Evolutionary conservation across 2,797 vertebrate genomes (phyloP), one percentile per base, ranked within the genome.

Genomic region (Pygocentrus nattereri): DNA sequence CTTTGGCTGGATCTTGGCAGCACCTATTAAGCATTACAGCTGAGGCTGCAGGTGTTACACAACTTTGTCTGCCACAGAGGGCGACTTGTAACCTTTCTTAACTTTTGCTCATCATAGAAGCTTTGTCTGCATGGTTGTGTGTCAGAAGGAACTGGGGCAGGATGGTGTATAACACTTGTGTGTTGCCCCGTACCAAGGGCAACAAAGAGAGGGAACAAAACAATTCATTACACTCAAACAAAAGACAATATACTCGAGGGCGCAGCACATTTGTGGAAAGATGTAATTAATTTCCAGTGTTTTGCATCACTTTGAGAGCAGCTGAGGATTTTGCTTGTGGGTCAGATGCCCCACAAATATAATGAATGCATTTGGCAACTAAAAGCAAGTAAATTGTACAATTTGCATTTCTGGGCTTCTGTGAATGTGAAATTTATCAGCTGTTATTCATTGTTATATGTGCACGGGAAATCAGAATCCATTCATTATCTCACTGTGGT

Each of bases 231-330:
- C 76, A 30, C 65, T 30, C 52, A 19, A 79, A 82, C 71, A 70
- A 78, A 84, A 76, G 56, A 79, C 52, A 82, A 80, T 74, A 74
- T 56, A 78, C 30, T 64, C 52, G 50, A 75, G 41, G 73, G 11
- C 16, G 47, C 49, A 41, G 54, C 68, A 31, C 67, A 61, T 78
- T 69, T 61, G 58, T n/a, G 21, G 50, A 61, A 61, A 49, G 38
- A 50, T 34, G 78, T 74, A 84, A 84, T 82, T 84, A 56, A 78
- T 78, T 80, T 56, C 16, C 68, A 56, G 49, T 67, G 64, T 76
- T 82, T 56, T 64, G 44, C 23, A 80, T 52, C 5, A 23, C 5
- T 76, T 27, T 18, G 7, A 52, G 50, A 73, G 54, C 71, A 61
- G 30, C 31, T 0, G 1, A 68, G 10, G 44, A 41, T 71, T 70